A percentile compares a stretch with the other conserved stretches of the same genome.
These are phyloP conservation scores for Myotis vivesi DNA, from an alignment of 2,797 vertebrate species.

Conservation along the genomic window DNA sequence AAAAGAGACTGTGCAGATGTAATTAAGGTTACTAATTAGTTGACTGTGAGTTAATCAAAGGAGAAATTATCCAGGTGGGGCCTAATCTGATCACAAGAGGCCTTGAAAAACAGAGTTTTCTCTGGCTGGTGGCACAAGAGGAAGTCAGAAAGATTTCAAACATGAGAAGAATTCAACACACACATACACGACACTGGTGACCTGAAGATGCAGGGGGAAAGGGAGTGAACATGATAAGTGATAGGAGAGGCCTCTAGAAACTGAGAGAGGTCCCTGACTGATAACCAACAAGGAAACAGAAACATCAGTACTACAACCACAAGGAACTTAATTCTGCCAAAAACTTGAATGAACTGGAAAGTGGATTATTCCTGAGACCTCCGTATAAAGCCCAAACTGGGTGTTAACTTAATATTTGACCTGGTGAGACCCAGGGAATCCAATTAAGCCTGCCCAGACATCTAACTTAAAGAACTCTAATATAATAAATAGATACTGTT, in stretches of 20 bases:
- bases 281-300: neutral
- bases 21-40: neutral
- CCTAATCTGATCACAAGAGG: neutral
- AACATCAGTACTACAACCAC: neutral
- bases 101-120: neutral
- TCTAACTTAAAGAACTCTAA: neutral
- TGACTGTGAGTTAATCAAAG: constrained; percentile 2
- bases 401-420: neutral
- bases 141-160: neutral
- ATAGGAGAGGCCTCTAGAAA: neutral
- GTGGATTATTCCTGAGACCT: neutral
- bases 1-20: neutral
- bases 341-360: neutral
- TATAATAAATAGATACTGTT: neutral
- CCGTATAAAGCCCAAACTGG: neutral
- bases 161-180: neutral
- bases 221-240: neutral
- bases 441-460: neutral
- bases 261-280: neutral
- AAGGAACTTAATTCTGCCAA: neutral
- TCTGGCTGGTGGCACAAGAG: neutral
- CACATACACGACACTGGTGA: neutral
- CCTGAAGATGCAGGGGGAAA: neutral
- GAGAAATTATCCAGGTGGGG: neutral
- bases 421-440: neutral